Conservation (phyloP, 2,888 invertebrate species). For the Ormyrus nitidulus region DNA sequence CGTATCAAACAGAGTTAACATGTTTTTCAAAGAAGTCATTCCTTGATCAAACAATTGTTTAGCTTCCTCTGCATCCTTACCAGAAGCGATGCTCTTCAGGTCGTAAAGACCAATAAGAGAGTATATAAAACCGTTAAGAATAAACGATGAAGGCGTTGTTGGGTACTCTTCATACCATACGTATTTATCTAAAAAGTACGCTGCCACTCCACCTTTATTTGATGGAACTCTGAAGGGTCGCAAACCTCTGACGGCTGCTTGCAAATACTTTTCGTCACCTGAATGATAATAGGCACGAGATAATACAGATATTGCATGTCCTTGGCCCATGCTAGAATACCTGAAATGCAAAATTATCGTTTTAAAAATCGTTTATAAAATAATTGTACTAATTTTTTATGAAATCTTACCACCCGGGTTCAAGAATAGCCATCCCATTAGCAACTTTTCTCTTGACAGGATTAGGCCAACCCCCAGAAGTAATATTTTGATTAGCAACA, state of each 20-base stretch:
- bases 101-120: conserved; percentile 97
- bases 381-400: conserved; percentile 21
- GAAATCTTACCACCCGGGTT: conserved; percentile 86
- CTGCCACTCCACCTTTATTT: conserved; percentile 88
- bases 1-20: conserved; percentile 94
- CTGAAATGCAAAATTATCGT: conserved; percentile 70
- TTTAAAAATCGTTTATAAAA: background rate
- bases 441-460: conserved; percentile 88
- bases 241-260: conserved; percentile 88
- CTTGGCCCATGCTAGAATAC: conserved; percentile 99
- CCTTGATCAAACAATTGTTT: conserved; percentile 88
- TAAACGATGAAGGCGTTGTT: conserved; percentile 94
- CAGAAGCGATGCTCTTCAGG: conserved; percentile 87
- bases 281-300: conserved; percentile 92
- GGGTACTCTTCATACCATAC: conserved; percentile 99
- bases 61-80: conserved; percentile 83
- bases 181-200: conserved; percentile 89
- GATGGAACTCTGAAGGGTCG: conserved; percentile 86
- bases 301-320: conserved; percentile 96
- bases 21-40: conserved; percentile 89
- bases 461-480: conserved; percentile 95
- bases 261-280: conserved; percentile 85
- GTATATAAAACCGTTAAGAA: conserved; percentile 99
- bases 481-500: conserved; percentile 87
- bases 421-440: conserved; percentile 85